phyloP scores from a whole-genome alignment of 2,113 vertebrate species.

The Chionis minor region DNA sequence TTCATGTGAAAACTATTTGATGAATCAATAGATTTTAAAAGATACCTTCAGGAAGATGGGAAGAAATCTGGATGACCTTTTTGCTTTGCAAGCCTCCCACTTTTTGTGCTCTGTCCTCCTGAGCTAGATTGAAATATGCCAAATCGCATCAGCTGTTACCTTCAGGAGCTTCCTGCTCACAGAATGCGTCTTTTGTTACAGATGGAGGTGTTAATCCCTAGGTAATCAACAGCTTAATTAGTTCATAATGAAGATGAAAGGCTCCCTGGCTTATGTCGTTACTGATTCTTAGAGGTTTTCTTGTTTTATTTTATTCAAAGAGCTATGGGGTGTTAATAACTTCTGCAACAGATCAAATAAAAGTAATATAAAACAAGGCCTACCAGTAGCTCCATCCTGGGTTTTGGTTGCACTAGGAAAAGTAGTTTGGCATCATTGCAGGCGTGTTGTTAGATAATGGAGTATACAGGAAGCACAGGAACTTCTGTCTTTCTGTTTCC shows the following conservation, averaged over 20 bases:
- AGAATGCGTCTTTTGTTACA: constrained; percentile 61
- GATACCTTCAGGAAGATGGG: neutral
- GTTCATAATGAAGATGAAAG: constrained; percentile 55
- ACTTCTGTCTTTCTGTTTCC: neutral
- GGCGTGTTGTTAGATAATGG: neutral
- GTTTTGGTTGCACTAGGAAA: neutral
- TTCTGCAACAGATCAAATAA: constrained; percentile 68
- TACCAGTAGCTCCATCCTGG: constrained; percentile 29
- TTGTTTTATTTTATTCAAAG: constrained; percentile 38
- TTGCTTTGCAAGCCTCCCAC: neutral
- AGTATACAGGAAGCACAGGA: neutral
- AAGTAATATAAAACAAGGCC: constrained; percentile 60
- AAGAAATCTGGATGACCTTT: neutral
- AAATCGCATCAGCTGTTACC: neutral
- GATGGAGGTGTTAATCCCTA: constrained; percentile 55
- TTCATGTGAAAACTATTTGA: neutral
- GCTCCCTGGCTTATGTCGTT: neutral
- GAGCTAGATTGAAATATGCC: neutral
- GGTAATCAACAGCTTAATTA: constrained; percentile 68
- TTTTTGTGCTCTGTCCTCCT: neutral
- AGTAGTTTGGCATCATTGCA: neutral
- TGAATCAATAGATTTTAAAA: neutral
- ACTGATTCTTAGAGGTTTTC: constrained; percentile 57
- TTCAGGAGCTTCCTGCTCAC: neutral
- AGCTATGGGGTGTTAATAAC: constrained; percentile 67